A percentile compares a stretch with the other conserved stretches of the same genome.
phyloP scores from a whole-genome alignment of 2,797 vertebrate genomes.

The Vireo griseus region DNA sequence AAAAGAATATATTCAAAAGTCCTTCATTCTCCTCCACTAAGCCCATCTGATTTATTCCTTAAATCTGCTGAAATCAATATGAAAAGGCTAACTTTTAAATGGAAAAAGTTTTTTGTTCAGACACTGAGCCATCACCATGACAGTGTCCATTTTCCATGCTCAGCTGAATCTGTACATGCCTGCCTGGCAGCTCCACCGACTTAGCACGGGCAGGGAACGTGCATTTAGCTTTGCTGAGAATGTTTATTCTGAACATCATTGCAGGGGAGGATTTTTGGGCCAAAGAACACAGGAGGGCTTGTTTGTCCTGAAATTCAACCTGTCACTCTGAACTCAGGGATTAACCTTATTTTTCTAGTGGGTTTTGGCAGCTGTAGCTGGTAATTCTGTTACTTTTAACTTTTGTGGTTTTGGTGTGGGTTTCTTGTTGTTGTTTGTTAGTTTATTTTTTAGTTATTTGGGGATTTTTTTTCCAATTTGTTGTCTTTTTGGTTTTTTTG shows the following conservation, averaged over 20 bases:
- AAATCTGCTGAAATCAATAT: conserved; percentile 14
- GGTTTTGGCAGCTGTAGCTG: conserved; percentile 1
- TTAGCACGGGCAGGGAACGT: background rate
- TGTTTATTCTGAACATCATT: conserved; percentile 4
- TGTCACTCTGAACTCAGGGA: background rate
- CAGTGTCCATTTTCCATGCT: conserved; percentile 41
- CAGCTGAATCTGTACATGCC: background rate
- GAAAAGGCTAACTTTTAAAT: background rate
- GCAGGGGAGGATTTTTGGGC: background rate
- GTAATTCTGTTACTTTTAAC: background rate
- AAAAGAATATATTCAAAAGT: background rate
- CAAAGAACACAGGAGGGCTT: background rate
- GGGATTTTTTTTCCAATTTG: rapidly evolving
- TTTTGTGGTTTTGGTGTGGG: background rate
- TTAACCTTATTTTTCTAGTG: conserved; percentile 22
- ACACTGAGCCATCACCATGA: conserved; percentile 26
- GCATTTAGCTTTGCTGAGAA: background rate
- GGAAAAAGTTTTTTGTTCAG: background rate
- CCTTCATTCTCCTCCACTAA: background rate
- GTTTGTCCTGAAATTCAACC: conserved; percentile 38
- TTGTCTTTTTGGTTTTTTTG: too few species aligned
- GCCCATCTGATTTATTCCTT: background rate
- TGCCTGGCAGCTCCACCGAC: background rate
- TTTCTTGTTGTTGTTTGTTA: background rate
- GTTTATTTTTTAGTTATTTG: background rate